Base-by-base conservation (phyloP, 2,888 invertebrate species). In the Himalopsyche kuldschensis region DNA sequence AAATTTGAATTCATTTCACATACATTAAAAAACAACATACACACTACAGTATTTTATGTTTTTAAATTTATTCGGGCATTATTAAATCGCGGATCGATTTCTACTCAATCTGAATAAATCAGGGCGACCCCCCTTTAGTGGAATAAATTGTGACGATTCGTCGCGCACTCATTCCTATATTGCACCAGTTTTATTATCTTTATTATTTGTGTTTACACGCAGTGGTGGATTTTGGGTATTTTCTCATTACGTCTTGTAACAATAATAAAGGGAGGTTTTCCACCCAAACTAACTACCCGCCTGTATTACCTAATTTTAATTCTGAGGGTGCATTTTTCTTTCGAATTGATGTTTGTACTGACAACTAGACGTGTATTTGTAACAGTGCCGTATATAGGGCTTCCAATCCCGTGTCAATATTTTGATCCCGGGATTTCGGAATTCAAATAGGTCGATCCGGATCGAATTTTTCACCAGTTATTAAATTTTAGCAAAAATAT, bases 141-240 rank as follows among this genome's bases (percentile, higher is more conserved):
- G 69, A 69, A 69, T 69, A 69, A 69, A 69, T 69, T 69, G 69
- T 30, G 69, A 69, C 69, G 27, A 69, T 69, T 69, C 69, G 69
- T 69, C 69, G 69, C 69, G 27, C 69, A 69, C 20, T 69, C 82
- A 48, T 75, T 47, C 82, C 75, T 31, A 63, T 48, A 75, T 82
- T 76, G 75, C 47, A 75, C 82, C 75, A 75, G 79, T 75, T 75
- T 82, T 76, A 82, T 82, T 82, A 82, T 79, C 79, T 82, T 82
- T 82, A 82, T 82, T 82, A 82, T 82, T 79, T 79, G 75, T 79
- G 48, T 82, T 82, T 82, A 82, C 82, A 82, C 82, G 82, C 82
- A 31, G 82, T 55, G 79, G 69, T 82, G 79, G 79, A 75, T 82
- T 82, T 79, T 82, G n/a, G 82, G 82, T 79, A 82, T 82, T 82